phyloP scores from a whole-genome alignment of 2,797 vertebrate species.

The Nothura maculosa region DNA sequence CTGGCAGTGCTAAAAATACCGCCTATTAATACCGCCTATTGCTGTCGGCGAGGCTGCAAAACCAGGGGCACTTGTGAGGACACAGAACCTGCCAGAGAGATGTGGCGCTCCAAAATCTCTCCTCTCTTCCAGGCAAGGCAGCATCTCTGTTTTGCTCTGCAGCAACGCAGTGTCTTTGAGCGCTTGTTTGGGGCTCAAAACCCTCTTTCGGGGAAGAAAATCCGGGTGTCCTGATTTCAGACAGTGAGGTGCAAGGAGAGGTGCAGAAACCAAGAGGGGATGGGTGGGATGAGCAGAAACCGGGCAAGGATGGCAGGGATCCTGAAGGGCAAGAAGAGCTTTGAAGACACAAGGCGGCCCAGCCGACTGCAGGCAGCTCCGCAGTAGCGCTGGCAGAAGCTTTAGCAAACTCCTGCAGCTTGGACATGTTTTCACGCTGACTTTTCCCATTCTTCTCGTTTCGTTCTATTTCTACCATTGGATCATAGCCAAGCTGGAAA shows the following conservation, averaged over 20 bases:
- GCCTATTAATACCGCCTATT: neutral
- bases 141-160: accelerated
- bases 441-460: constrained; percentile 39
- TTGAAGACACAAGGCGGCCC: neutral
- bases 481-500: constrained; percentile 33
- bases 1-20: constrained; percentile 10
- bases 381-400: neutral
- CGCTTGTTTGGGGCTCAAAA: neutral
- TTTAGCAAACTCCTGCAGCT: neutral
- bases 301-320: neutral
- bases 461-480: constrained; percentile 57
- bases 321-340: neutral
- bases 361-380: neutral
- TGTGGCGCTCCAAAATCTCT: neutral
- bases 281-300: neutral
- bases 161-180: neutral
- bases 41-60: neutral
- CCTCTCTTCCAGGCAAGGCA: neutral
- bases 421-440: neutral
- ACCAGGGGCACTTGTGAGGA: neutral
- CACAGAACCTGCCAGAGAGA: accelerated
- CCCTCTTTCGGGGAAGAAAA: neutral
- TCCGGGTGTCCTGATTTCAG: accelerated
- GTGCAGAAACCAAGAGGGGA: neutral
- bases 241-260: neutral